Conservation (phyloP, 2,113 vertebrate species). For the Microtus richardsoni region DNA sequence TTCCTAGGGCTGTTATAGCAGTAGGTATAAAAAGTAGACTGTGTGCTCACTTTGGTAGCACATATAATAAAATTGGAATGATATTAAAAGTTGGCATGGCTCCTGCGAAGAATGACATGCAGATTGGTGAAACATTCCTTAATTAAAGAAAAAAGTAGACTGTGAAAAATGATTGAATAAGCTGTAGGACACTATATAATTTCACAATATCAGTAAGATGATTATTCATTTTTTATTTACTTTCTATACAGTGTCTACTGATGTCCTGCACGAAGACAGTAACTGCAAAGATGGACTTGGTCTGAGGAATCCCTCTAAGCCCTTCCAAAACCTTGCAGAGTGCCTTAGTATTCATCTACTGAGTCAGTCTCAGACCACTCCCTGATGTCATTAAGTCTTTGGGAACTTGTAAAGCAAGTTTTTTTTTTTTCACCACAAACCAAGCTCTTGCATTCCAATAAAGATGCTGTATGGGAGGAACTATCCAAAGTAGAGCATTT, state of each 20-base stretch:
- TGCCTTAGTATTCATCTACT: neutral
- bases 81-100: too few species aligned
- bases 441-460: neutral
- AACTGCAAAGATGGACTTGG: neutral
- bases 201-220: neutral
- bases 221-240: neutral
- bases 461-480: neutral
- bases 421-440: neutral
- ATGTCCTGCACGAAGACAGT: slow-evolving; percentile 12
- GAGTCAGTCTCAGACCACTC: neutral
- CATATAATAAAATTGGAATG: too few species aligned
- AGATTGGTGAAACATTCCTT: too few species aligned
- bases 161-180: slow-evolving; percentile 12
- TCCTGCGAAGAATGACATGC: too few species aligned
- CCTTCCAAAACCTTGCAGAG: neutral
- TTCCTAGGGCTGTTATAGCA: neutral
- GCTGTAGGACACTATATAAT: neutral
- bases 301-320: neutral
- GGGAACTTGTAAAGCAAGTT: neutral
- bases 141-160: too few species aligned
- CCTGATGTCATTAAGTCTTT: neutral
- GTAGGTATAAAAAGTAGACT: neutral
- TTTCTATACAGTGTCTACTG: neutral
- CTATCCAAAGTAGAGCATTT: slow-evolving; percentile 22
- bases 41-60: too few species aligned